These are phyloP conservation scores for Apostichopus californicus DNA, from an alignment of 35 echinoderm and acorn worm genomes.

Conservation along the genomic window DNA sequence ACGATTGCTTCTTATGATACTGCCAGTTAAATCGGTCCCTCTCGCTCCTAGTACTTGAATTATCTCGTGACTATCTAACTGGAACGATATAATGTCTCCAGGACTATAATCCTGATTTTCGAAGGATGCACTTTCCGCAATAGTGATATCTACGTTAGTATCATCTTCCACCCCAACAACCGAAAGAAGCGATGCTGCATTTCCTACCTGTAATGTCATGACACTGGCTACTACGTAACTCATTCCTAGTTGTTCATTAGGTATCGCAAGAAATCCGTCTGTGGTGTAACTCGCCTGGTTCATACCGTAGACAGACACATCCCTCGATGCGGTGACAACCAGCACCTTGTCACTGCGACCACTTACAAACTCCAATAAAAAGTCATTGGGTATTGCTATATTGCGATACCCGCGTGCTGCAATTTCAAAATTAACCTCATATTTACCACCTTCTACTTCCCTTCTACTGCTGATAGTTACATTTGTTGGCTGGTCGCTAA, in stretches of 20 bases:
- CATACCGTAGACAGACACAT: constrained; percentile 74
- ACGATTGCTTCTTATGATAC: constrained; percentile 34
- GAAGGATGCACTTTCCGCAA: neutral
- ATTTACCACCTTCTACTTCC: constrained; percentile 34
- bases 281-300: constrained; percentile 43
- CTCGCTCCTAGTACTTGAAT: constrained; percentile 35
- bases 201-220: neutral
- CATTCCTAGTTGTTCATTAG: constrained; percentile 49
- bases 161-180: constrained; percentile 46
- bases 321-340: constrained; percentile 38
- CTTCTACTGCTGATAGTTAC: constrained; percentile 66
- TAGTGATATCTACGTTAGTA: constrained; percentile 47
- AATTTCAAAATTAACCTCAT: constrained; percentile 11
- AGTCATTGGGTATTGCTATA: constrained; percentile 25
- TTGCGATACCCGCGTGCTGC: constrained; percentile 35
- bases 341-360: constrained; percentile 53
- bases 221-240: constrained; percentile 40
- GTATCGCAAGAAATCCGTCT: constrained; percentile 66
- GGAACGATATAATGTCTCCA: constrained; percentile 39
- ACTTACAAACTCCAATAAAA: neutral
- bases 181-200: neutral
- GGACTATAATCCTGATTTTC: constrained; percentile 8
- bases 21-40: constrained; percentile 46
- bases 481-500: constrained; percentile 57
- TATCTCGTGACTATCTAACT: constrained; percentile 34